These are phyloP conservation scores for Pantala flavescens DNA, from an alignment of 1,140 invertebrate genomes.

Conservation along the genomic window DNA sequence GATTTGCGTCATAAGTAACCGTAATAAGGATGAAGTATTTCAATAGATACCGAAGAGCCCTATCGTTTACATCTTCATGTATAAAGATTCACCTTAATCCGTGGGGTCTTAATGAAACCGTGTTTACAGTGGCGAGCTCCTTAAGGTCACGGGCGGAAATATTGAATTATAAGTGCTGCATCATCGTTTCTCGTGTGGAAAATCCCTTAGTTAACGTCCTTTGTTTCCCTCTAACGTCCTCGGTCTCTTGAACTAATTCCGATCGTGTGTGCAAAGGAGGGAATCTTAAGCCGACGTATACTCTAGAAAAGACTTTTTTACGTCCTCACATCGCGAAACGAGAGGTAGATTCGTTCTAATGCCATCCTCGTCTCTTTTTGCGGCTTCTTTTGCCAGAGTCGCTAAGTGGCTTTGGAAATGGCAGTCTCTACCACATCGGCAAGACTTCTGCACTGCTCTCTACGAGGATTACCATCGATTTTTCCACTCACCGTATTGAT, in stretches of 20 bases:
- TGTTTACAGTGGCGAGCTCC: not conserved
- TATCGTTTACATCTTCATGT: no score
- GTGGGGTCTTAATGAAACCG: not conserved
- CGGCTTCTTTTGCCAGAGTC: not conserved
- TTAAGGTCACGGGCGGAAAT: not conserved
- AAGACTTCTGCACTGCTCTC: not conserved
- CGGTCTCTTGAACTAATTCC: not conserved
- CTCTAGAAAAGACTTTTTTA: no score
- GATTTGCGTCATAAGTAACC: no score
- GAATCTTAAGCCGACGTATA: not conserved
- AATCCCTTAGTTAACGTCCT: not conserved
- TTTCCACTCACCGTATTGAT: no score
- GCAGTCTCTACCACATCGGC: not conserved
- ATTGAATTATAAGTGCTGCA: not conserved
- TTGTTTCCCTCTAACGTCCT: not conserved
- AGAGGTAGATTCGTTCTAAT: not conserved
- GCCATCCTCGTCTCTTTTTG: not conserved
- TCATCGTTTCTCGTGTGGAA: not conserved
- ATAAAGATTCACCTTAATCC: no score
- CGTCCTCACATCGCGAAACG: no score
- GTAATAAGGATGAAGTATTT: no score
- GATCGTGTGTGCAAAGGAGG: not conserved
- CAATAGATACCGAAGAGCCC: no score
- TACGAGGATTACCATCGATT: no score
- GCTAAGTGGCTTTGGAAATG: not conserved